Base-by-base conservation (phyloP, 2,113 vertebrate species). In the Sorex fumeus region DNA sequence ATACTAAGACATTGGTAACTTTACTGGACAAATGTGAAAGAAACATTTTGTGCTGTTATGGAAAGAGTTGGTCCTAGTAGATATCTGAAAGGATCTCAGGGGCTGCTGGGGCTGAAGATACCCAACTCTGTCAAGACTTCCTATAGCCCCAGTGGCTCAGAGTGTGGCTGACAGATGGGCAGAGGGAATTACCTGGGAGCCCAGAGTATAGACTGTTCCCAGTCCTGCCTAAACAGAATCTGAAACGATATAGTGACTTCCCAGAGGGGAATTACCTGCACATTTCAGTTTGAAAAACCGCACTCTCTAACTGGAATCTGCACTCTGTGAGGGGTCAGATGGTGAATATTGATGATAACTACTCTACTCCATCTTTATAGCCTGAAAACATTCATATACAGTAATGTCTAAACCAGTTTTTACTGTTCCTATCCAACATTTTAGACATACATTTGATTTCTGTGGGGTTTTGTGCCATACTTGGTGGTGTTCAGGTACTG, bases 301-400 rank as follows among this genome's bases (percentile, higher is more conserved):
- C 25, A 5, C 69, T 77, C 32, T 72, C 67, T 45, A 47, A 15
- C 40, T 32, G 25, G 18, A 8, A 40, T 40, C 62, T 80, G 53
- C 79, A 43, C 53, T 79, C 81, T 57, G 4, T 13, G 36, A 87
- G 32, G 45, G 43, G 50, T 45, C 76, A 30, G 40, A 30, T 71
- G 60, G 82, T 43, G 28, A 85, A 66, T 76, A 43, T 53, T 18
- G 72, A 45, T 70, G 28, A 70, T 74, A 77, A 30, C 45, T 43
- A 21, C 72, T 87, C 18, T 80, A 1, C 76, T 82, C 74, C 85
- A 90, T 69, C 62, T 91, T 71, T 15, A 16, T 28, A 84, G 57
- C 74, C 84, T 70, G 53, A 87, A 57, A 53, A 53, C 50, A 53
- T 53, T 16, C 16, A 16, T 16, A 53, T 53, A 53, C 50, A 53